phyloP scores from a whole-genome alignment of 2,888 invertebrate genomes.

The Eilema sororculum region DNA sequence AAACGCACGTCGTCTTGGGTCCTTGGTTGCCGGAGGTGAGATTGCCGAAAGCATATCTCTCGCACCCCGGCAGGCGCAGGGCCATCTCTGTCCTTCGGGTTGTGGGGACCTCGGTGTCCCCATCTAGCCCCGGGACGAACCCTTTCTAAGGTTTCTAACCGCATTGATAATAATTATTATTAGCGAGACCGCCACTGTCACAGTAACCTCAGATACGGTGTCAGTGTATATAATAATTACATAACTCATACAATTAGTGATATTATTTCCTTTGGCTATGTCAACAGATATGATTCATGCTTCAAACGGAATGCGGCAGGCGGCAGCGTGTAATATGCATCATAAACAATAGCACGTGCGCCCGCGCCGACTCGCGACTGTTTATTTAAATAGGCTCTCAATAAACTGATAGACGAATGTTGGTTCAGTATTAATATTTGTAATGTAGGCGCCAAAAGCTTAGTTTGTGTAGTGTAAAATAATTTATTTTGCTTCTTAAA shows the following conservation, averaged over 20 bases:
- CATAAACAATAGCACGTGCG: constrained; percentile 54
- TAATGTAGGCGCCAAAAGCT: not conserved
- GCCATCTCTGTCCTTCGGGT: no score
- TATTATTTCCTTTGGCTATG: constrained; percentile 17
- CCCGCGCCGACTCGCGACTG: not conserved
- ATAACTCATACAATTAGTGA: constrained; percentile 16
- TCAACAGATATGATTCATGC: constrained; percentile 47
- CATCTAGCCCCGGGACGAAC: no score
- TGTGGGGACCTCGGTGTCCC: no score
- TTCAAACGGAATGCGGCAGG: constrained; percentile 46
- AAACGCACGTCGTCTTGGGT: no score
- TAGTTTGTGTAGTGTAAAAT: not conserved
- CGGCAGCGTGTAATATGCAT: constrained; percentile 41
- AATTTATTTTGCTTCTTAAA: not conserved
- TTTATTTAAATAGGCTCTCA: constrained; percentile 37
- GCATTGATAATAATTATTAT: not conserved
- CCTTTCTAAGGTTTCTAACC: not conserved
- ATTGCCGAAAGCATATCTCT: no score
- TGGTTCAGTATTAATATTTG: constrained; percentile 38
- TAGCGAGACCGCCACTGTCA: not conserved
- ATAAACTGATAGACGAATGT: constrained; percentile 48
- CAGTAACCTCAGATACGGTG: not conserved
- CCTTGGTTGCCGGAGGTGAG: no score
- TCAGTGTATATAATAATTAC: constrained; percentile 1
- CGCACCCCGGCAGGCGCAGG: no score